phyloP scores from a whole-genome alignment of 2,113 vertebrate genomes.

The Pholis gunnellus region DNA sequence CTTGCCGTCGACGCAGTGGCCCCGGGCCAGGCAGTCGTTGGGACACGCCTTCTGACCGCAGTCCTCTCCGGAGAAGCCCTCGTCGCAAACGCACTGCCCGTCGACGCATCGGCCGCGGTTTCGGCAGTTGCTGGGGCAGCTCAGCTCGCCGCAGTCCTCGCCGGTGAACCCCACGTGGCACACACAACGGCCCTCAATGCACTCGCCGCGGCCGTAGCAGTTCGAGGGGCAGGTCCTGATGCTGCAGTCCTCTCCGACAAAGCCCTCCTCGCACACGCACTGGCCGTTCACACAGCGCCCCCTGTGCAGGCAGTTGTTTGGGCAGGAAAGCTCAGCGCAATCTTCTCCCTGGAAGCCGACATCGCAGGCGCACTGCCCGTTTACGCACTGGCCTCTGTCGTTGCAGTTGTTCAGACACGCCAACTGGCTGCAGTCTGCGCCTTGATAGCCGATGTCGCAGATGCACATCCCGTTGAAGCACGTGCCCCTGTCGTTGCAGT shows the following conservation, averaged over 20 bases:
- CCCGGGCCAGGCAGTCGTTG: slow-evolving; percentile 83
- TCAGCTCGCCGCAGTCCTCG: slow-evolving; percentile 83
- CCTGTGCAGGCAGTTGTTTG: slow-evolving; percentile 83
- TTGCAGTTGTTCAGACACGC: slow-evolving; percentile 89
- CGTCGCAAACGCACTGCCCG: slow-evolving; percentile 88
- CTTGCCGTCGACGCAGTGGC: slow-evolving; percentile 81
- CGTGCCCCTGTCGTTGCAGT: slow-evolving; percentile 85
- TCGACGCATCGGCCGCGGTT: slow-evolving; percentile 84
- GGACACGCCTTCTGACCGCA: slow-evolving; percentile 85
- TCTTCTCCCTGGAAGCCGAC: slow-evolving; percentile 87
- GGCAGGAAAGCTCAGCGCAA: slow-evolving; percentile 88
- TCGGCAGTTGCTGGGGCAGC: slow-evolving; percentile 85
- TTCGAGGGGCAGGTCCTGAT: slow-evolving; percentile 84
- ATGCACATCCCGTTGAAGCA: slow-evolving; percentile 87
- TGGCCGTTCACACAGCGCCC: slow-evolving; percentile 89
- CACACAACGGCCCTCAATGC: slow-evolving; percentile 85
- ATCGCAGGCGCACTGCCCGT: slow-evolving; percentile 88
- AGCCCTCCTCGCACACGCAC: slow-evolving; percentile 90
- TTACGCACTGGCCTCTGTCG: slow-evolving; percentile 86
- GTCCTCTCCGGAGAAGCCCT: slow-evolving; percentile 88
- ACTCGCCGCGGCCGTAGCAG: slow-evolving; percentile 88
- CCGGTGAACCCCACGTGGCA: slow-evolving; percentile 87
- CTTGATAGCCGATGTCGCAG: slow-evolving; percentile 87
- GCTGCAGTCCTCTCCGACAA: slow-evolving; percentile 86
- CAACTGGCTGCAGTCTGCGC: slow-evolving; percentile 87